Evolutionary conservation across 2,113 vertebrate species (phyloP).

Genomic region (Prunella himalayana): DNA sequence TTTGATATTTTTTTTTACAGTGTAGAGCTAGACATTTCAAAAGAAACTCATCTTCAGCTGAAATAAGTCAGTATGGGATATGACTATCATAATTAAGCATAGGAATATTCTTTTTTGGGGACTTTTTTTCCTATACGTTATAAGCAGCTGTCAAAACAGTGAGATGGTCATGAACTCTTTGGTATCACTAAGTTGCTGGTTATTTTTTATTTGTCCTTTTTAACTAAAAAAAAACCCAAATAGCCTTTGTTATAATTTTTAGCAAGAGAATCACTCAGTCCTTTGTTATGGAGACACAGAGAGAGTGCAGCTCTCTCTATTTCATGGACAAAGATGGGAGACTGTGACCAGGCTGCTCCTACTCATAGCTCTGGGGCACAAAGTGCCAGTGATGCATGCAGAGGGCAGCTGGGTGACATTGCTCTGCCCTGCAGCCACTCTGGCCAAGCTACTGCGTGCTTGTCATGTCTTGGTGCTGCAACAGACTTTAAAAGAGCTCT

Average conservation of each 20-base stretch:
- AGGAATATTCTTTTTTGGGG: rapidly evolving
- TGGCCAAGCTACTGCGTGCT: background rate
- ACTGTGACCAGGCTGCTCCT: background rate
- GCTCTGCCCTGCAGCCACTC: background rate
- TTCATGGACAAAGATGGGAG: background rate
- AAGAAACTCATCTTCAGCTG: background rate
- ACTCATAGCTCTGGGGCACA: rapidly evolving
- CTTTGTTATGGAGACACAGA: background rate
- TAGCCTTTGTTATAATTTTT: background rate
- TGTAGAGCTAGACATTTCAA: background rate
- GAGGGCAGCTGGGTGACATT: background rate
- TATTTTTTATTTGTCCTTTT: background rate
- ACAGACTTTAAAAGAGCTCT: background rate
- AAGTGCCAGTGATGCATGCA: background rate
- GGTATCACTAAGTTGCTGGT: background rate
- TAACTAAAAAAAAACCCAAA: background rate
- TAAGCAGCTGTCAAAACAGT: background rate
- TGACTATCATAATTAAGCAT: background rate
- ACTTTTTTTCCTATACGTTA: background rate
- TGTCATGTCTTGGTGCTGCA: background rate
- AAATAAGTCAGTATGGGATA: background rate
- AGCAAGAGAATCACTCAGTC: background rate
- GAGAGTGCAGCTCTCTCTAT: background rate
- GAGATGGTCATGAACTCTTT: background rate
- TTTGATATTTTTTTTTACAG: background rate